Conservation (phyloP, 2,888 invertebrate genomes). For the Hermodice carunculata region DNA sequence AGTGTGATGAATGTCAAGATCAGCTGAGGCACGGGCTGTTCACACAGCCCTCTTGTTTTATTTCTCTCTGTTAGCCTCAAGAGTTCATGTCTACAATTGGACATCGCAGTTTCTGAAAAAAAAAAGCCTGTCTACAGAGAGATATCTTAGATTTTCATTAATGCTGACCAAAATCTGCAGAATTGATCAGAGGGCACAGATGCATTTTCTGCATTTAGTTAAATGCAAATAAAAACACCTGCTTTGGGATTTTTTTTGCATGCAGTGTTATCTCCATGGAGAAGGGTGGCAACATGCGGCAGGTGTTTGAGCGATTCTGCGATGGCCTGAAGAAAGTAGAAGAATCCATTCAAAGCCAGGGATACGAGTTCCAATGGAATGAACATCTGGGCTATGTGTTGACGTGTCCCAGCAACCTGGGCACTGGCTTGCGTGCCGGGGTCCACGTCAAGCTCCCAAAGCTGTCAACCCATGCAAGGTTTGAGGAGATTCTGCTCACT, state of each 20-base stretch:
- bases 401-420: constrained; percentile 86
- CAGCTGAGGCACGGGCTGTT: no score
- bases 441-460: constrained; percentile 91
- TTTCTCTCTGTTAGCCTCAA: no score
- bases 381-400: constrained; percentile 79
- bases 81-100: no score
- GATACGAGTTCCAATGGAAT: constrained; percentile 32
- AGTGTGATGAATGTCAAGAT: no score
- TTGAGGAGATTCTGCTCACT: constrained; percentile 21
- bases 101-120: no score
- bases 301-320: constrained; percentile 27
- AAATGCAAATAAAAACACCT: not conserved
- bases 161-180: no score
- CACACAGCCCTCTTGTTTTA: no score
- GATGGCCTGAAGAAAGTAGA: constrained; percentile 30
- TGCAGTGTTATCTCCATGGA: constrained; percentile 30
- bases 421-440: constrained; percentile 93
- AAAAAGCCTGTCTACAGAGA: no score
- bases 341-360: constrained; percentile 27
- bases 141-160: no score
- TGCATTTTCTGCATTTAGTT: no score
- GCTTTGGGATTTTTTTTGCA: not conserved
- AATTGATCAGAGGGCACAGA: no score
- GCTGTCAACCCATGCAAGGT: constrained; percentile 64
- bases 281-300: constrained; percentile 24